Percentiles rank a stretch among this genome's conserved stretches.
Conservation (phyloP, 2,888 invertebrate species). For the Noctua pronuba region DNA sequence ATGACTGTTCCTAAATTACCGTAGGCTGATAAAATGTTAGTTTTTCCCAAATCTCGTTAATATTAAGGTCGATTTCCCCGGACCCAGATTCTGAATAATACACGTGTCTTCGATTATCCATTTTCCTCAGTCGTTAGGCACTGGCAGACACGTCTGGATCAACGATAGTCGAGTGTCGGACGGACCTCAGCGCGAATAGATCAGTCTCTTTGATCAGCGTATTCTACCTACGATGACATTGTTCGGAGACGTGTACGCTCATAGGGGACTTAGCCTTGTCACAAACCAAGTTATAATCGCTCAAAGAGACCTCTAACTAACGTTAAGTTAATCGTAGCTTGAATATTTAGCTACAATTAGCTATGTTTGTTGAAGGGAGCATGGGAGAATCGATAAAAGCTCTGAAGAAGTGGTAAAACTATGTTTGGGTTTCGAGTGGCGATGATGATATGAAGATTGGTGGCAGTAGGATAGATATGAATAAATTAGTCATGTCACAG, state of each 20-base stretch:
- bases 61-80: neutral
- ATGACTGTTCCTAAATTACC: neutral
- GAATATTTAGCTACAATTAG: constrained; percentile 12
- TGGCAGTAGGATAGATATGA: neutral
- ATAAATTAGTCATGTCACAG: neutral
- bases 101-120: constrained; percentile 4
- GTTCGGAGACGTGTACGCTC: constrained; percentile 5
- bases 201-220: constrained; percentile 49
- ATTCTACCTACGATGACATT: constrained; percentile 36
- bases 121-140: constrained; percentile 8
- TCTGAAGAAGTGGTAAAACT: neutral
- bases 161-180: constrained; percentile 23
- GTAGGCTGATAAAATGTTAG: neutral
- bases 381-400: neutral
- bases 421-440: neutral
- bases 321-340: constrained; percentile 18
- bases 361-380: neutral
- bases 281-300: constrained; percentile 37
- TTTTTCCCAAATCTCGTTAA: neutral
- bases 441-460: neutral
- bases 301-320: constrained; percentile 14
- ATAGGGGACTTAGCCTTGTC: constrained; percentile 19
- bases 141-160: constrained; percentile 3
- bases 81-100: neutral
- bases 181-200: constrained; percentile 22